Evolutionary conservation across 1,140 invertebrate species (phyloP).

Genomic region (Charaxes varanes): DNA sequence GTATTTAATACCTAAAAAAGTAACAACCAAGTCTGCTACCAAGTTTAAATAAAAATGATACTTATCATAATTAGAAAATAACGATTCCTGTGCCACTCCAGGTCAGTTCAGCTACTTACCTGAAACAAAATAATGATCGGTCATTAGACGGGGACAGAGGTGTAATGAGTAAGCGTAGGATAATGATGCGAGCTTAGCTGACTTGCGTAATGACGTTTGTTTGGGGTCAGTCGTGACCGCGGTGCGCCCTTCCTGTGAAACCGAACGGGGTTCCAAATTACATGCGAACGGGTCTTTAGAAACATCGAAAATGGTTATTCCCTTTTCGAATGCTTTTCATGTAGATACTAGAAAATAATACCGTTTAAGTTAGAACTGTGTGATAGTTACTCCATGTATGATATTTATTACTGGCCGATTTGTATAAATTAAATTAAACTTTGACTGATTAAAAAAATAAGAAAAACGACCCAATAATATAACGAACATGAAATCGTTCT

Average conservation of each 20-base stretch:
- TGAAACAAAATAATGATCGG: constrained; percentile 26
- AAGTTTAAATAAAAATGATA: no score
- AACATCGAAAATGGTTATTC: constrained; percentile 4
- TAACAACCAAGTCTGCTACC: no score
- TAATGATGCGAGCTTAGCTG: constrained; percentile 19
- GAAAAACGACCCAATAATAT: no score
- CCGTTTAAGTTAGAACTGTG: no score
- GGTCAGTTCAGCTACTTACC: constrained; percentile 20
- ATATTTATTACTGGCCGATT: no score
- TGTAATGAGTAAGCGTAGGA: constrained; percentile 18
- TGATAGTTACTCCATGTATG: no score
- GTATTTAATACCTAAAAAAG: no score
- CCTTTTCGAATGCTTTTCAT: no score
- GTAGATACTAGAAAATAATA: no score
- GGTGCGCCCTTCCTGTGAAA: constrained; percentile 6
- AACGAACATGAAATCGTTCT: no score
- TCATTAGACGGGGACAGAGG: constrained; percentile 22
- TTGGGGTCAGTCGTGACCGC: constrained; percentile 22
- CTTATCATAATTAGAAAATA: not conserved
- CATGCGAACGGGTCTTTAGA: constrained; percentile 3
- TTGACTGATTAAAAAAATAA: no score
- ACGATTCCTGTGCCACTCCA: not conserved
- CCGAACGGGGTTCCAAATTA: constrained; percentile 5
- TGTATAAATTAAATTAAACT: no score
- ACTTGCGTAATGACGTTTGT: constrained; percentile 24